Evolutionary conservation across 64 coral and sea anemone species (phyloP).

Genomic region (Platygyra sinensis): DNA sequence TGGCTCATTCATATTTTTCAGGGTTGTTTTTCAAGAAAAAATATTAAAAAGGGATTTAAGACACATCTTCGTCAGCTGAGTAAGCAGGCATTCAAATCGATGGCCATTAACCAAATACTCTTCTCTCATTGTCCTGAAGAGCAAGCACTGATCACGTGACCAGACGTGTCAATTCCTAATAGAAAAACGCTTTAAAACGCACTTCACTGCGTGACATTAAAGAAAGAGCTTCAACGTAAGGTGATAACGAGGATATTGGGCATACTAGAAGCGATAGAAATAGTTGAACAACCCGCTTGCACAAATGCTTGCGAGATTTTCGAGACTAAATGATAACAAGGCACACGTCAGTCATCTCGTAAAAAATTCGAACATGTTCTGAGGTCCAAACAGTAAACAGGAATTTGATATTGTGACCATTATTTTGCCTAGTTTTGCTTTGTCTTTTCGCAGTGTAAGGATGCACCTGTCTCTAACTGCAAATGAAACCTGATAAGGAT

Average conservation of each 20-base stretch:
- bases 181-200: not conserved
- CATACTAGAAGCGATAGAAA: not conserved
- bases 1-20: not conserved
- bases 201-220: not conserved
- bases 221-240: not conserved
- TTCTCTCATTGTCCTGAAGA: not conserved
- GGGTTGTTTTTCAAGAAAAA: constrained; percentile 3
- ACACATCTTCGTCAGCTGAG: constrained; percentile 22
- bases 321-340: too few relatives aligned
- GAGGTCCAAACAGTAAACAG: not conserved
- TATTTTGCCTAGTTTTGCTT: not conserved
- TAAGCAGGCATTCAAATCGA: constrained; percentile 12
- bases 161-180: not conserved
- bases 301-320: too few relatives aligned
- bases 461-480: constrained; percentile 10
- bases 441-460: not conserved
- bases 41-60: constrained; percentile 7
- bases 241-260: not conserved
- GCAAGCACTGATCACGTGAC: constrained; percentile 6
- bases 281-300: not conserved
- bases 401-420: constrained; percentile 8
- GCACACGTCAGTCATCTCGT: not conserved
- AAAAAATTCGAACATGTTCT: not conserved
- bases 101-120: not conserved
- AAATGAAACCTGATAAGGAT: not conserved